Percentiles rank a stretch among this genome's conserved stretches.
Conservation (phyloP, 2,113 vertebrate genomes). For the Cottus gobio region DNA sequence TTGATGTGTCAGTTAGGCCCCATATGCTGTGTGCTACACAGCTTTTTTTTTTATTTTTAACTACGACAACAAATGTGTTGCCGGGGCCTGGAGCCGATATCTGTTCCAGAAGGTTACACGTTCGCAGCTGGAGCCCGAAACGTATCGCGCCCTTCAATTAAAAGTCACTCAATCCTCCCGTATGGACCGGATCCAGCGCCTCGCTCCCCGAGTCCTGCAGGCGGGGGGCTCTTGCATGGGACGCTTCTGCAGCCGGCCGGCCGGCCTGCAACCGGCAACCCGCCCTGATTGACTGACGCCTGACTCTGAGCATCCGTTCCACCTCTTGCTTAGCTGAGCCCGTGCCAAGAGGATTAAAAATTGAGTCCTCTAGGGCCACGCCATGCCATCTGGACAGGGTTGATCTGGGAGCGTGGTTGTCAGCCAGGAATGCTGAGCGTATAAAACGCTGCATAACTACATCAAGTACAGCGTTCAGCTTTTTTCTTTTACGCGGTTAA, state of each 20-base stretch:
- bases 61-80: background rate
- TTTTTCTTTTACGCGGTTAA: slow-evolving; percentile 2
- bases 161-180: slow-evolving; percentile 33
- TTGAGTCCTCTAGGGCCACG: slow-evolving; percentile 73
- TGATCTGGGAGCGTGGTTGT: slow-evolving; percentile 74
- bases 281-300: slow-evolving; percentile 73
- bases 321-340: slow-evolving; percentile 71
- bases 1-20: no score
- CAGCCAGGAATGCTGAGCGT: slow-evolving; percentile 67
- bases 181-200: background rate
- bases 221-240: background rate
- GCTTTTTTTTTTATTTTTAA: background rate
- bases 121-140: background rate
- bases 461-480: slow-evolving; percentile 55
- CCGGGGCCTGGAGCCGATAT: background rate
- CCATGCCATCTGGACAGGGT: slow-evolving; percentile 80
- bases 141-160: slow-evolving; percentile 35
- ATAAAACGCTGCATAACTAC: slow-evolving; percentile 62
- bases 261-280: slow-evolving; percentile 56
- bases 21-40: background rate
- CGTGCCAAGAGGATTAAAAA: slow-evolving; percentile 82
- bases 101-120: slow-evolving; percentile 5
- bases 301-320: slow-evolving; percentile 77
- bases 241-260: no score
- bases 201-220: background rate